These are phyloP conservation scores for Dryococelus australis DNA, from an alignment of 2,888 invertebrate species.

Conservation along the genomic window DNA sequence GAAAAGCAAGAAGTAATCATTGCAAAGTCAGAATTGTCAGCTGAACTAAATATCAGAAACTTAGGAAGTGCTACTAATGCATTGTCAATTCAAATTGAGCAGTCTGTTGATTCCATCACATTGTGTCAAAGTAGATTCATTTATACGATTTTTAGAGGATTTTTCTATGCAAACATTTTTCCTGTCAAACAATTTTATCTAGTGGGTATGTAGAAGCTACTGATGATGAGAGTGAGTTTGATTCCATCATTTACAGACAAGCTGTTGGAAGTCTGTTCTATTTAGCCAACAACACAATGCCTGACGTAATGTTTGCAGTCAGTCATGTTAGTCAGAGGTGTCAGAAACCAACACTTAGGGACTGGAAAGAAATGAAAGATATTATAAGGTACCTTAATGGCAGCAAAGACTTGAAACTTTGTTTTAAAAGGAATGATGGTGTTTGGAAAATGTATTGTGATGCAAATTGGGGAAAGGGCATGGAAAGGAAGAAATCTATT, in stretches of 20 bases:
- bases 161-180: not conserved
- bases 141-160: not conserved
- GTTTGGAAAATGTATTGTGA: not conserved
- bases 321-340: not conserved
- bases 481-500: not conserved
- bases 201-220: not conserved
- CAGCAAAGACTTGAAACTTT: not conserved
- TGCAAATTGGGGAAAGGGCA: not conserved
- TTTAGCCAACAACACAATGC: not conserved
- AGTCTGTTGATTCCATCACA: not conserved
- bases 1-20: not conserved
- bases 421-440: not conserved
- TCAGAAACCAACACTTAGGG: not conserved
- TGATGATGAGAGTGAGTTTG: not conserved
- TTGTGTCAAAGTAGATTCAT: not conserved
- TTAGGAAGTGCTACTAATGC: not conserved
- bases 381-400: not conserved
- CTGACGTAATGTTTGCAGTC: not conserved
- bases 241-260: not conserved
- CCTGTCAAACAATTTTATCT: conserved; percentile 11
- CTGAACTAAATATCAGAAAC: not conserved
- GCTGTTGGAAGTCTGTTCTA: conserved; percentile 4
- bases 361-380: not conserved
- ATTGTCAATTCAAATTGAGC: not conserved
- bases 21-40: not conserved